Evolutionary conservation across 1,140 invertebrate species (phyloP), one percentile per base, ranked within the genome.

Genomic region (Drosophila jambulina): DNA sequence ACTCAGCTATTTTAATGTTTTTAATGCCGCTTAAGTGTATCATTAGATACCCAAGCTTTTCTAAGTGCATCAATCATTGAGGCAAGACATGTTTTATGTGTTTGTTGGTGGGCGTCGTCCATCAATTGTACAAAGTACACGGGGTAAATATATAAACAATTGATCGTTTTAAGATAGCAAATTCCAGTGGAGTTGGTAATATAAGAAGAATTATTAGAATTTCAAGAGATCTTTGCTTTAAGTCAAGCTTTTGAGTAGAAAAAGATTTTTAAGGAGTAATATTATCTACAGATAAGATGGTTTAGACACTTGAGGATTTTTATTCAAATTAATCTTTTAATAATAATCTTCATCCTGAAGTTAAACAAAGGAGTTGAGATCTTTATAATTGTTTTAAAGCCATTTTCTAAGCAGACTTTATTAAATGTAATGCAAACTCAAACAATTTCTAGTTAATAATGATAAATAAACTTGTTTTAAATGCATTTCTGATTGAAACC

Each of bases 1-100:
- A 67, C 23, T 67, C 58, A 63, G 59, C 29, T 34, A 43, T 61
- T 43, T 43, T 34, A 65, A 62, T 65, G 56, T 25, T 42, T 42
- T 40, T 57, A 32, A 64, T 64, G 19, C 19, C 3, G 38, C 19
- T 12, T 12, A 62, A 45, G 32, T 27, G 4, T 27, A 62, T 65
- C 57, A 65, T 65, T 65, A 65, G 40, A 62, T 45, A 43, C 6
- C 9, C 8, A 15, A 61, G 56, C 12, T 43, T 13, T 10, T 29
- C 29, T 45, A 34, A 60, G 17, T 25, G 21, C 57, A 62, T 65
- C 29, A 62, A 65, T 65, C 40, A 62, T 27, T 27, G 21, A 40
- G 49, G 38, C 21, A 21, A 29, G 23, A 38, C 51, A 5, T 23
- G 51, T 54, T 54, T 10, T 36, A 36, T 36, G 17, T 54, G 9